These are phyloP conservation scores for Drosophila miranda DNA, from an alignment of 1,140 invertebrate species.

Conservation along the genomic window DNA sequence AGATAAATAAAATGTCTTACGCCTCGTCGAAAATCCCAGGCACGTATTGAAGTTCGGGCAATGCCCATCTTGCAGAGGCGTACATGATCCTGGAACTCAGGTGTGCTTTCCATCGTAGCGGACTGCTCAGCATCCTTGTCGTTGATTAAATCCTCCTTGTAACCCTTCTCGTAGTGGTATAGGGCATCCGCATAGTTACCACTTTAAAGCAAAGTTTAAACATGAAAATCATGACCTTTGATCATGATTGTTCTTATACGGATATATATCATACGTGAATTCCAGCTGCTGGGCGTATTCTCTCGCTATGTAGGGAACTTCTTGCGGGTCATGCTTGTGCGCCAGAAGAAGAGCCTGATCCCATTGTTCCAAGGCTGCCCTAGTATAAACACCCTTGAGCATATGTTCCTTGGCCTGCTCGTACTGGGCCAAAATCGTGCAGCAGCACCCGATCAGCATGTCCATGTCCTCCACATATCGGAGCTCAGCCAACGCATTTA, in stretches of 20 bases:
- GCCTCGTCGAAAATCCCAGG: conserved; percentile 94
- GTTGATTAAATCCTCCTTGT: conserved; percentile 83
- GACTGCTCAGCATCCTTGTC: conserved; percentile 56
- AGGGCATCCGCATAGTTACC: conserved; percentile 91
- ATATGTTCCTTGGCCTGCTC: conserved; percentile 90
- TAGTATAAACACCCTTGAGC: conserved; percentile 83
- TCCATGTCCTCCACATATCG: conserved; percentile 92
- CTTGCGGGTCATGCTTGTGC: conserved; percentile 91
- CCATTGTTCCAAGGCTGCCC: conserved; percentile 95
- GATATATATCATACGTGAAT: conserved; percentile 87
- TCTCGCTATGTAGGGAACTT: conserved; percentile 93
- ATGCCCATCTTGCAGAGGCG: conserved; percentile 93
- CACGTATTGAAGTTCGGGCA: conserved; percentile 94
- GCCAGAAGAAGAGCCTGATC: conserved; percentile 95
- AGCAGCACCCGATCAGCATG: conserved; percentile 90
- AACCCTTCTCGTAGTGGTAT: conserved; percentile 89
- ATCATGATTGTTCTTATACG: not conserved
- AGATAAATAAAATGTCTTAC: conserved; percentile 83
- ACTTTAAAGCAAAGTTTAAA: conserved; percentile 81
- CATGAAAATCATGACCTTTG: too few relatives aligned
- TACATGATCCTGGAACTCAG: conserved; percentile 86
- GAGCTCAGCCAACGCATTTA: conserved; percentile 92
- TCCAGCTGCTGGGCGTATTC: conserved; percentile 98
- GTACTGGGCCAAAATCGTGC: conserved; percentile 90
- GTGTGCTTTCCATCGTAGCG: conserved; percentile 43